Percentiles rank a stretch among this genome's conserved stretches.
These are phyloP conservation scores for Stenchaetothrips biformis DNA, from an alignment of 2,888 invertebrate genomes.

Conservation along the genomic window DNA sequence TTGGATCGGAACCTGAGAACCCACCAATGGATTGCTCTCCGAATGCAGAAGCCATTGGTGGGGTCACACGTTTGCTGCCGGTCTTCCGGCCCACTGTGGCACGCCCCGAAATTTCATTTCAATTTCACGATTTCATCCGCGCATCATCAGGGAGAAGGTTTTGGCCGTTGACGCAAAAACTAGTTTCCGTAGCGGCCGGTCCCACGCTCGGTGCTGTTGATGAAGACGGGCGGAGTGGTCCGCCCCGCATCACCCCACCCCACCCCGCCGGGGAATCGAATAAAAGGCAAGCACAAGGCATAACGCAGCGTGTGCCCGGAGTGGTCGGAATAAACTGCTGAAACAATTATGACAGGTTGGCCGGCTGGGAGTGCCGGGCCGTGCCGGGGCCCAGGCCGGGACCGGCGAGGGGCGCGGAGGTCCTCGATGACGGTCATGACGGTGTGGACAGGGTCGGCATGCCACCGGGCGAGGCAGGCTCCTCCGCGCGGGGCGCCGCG, in stretches of 20 bases:
- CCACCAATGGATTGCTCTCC: no score
- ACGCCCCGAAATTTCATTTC: no score
- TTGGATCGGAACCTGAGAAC: no score
- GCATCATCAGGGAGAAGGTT: neutral
- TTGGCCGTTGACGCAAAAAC: no score
- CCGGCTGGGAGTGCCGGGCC: neutral
- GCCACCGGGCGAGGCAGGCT: no score
- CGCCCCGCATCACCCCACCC: neutral
- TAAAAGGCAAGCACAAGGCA: neutral
- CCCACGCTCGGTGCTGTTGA: neutral
- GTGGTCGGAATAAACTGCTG: slow-evolving; percentile 11
- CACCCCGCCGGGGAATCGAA: neutral
- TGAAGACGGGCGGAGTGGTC: neutral
- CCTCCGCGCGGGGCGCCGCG: no score
- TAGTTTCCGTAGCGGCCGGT: neutral
- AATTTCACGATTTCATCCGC: neutral
- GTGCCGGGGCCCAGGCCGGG: neutral
- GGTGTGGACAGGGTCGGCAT: no score
- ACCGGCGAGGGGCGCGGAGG: neutral
- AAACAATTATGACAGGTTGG: slow-evolving; percentile 14
- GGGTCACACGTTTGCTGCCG: no score
- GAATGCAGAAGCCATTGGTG: no score
- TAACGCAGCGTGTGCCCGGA: slow-evolving; percentile 1
- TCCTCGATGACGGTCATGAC: no score
- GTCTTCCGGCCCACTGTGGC: no score